Evolutionary conservation across 2,113 vertebrate species (phyloP).

Genomic region (Picathartes gymnocephalus): DNA sequence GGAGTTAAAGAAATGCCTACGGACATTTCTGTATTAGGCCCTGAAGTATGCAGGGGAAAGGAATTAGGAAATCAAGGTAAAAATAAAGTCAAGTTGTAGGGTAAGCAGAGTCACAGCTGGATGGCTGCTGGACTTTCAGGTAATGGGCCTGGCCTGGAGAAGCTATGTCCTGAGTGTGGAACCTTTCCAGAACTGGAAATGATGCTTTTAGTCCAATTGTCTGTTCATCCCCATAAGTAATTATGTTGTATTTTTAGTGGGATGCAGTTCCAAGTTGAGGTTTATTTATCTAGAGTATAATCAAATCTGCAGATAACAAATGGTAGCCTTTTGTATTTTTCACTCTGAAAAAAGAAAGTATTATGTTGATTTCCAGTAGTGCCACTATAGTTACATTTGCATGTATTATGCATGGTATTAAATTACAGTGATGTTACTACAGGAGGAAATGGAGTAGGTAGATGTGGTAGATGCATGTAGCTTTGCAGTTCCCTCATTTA

Average conservation of each 20-base stretch:
- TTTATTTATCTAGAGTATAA: not conserved
- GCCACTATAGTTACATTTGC: not conserved
- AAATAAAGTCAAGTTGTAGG: not conserved
- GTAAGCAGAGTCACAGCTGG: not conserved
- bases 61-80: not conserved
- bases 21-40: not conserved
- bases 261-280: not conserved
- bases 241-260: not conserved
- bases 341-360: not conserved
- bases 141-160: not conserved
- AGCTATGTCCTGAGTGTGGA: not conserved
- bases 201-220: not conserved
- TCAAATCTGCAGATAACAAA: slow-evolving; percentile 25
- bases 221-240: not conserved
- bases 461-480: not conserved
- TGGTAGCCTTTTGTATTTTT: not conserved
- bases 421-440: not conserved
- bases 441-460: not conserved
- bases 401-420: not conserved
- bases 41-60: not conserved
- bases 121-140: not conserved
- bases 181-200: not conserved
- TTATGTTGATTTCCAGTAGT: not conserved
- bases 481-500: not conserved
- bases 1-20: not conserved